These are phyloP conservation scores for Leptodactylus fuscus DNA, from an alignment of 2,113 vertebrate genomes.

Conservation along the genomic window DNA sequence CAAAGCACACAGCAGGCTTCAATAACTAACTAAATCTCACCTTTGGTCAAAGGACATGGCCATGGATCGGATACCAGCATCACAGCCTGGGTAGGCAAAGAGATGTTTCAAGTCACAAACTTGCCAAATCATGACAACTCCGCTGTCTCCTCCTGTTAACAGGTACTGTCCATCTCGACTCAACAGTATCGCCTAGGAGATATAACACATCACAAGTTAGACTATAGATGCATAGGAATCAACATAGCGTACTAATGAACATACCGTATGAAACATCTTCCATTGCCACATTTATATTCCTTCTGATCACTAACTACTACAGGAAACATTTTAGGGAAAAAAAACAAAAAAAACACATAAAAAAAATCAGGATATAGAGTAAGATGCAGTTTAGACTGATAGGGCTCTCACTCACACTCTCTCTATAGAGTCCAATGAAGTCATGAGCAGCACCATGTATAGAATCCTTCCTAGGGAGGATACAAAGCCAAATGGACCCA, in stretches of 20 bases:
- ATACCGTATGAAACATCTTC: too few relatives aligned
- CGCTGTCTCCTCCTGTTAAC: conserved; percentile 90
- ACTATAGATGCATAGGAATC: background rate
- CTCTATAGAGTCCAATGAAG: too few relatives aligned
- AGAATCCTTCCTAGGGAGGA: too few relatives aligned
- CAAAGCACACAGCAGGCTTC: too few relatives aligned
- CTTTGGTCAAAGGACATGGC: conserved; percentile 96
- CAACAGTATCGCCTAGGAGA: conserved; percentile 86
- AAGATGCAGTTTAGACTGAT: too few relatives aligned
- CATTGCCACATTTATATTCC: background rate
- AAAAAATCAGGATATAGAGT: background rate
- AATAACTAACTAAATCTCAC: conserved; percentile 70
- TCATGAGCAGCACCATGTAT: too few relatives aligned
- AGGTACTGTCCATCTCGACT: conserved; percentile 96
- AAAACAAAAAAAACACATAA: too few relatives aligned
- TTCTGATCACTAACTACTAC: background rate
- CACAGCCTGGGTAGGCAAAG: conserved; percentile 94
- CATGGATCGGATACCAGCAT: conserved; percentile 96
- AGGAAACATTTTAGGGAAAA: background rate
- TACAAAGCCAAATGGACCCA: too few relatives aligned
- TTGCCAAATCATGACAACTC: conserved; percentile 90
- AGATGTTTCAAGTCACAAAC: conserved; percentile 88
- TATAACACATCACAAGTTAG: conserved; percentile 40
- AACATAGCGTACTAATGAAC: too few relatives aligned
- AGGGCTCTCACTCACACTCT: too few relatives aligned